Conservation (phyloP, 1,140 invertebrate genomes). For the Drosophila carrolli region DNA sequence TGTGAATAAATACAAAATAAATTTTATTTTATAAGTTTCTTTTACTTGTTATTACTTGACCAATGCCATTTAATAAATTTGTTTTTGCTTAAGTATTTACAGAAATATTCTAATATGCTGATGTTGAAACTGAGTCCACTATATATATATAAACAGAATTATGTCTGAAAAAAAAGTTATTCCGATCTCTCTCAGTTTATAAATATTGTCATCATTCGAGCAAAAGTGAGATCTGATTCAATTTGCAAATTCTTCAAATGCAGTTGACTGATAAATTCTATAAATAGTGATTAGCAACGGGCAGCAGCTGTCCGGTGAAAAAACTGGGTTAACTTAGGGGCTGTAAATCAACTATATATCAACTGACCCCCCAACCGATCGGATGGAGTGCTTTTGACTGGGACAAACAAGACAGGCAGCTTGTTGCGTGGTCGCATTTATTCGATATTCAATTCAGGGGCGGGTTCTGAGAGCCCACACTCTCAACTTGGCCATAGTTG, state of each 20-base stretch:
- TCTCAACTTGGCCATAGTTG: constrained; percentile 29
- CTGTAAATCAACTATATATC: constrained; percentile 31
- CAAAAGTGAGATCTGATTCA: constrained; percentile 2
- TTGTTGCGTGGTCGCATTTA: constrained; percentile 35
- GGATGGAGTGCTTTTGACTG: constrained; percentile 43
- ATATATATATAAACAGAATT: too few species aligned
- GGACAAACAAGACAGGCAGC: constrained; percentile 65
- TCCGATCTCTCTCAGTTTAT: background rate
- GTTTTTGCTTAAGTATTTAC: too few species aligned
- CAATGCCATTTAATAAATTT: too few species aligned
- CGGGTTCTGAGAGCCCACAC: constrained; percentile 46
- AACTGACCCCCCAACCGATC: constrained; percentile 15
- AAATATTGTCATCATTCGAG: background rate
- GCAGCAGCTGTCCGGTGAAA: constrained; percentile 55
- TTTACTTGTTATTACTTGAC: too few species aligned
- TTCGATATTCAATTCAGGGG: constrained; percentile 29
- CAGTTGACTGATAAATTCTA: constrained; percentile 48
- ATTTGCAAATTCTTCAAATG: constrained; percentile 17
- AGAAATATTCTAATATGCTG: too few species aligned
- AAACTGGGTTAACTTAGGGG: constrained; percentile 72
- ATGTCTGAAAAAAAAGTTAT: too few species aligned
- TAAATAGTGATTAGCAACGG: constrained; percentile 71
- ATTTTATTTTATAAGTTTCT: too few species aligned
- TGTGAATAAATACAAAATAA: too few species aligned
- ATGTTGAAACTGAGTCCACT: too few species aligned